These are phyloP conservation scores for Lepidocolaptes lacrymiger DNA, from an alignment of 2,797 vertebrate species.

Conservation along the genomic window DNA sequence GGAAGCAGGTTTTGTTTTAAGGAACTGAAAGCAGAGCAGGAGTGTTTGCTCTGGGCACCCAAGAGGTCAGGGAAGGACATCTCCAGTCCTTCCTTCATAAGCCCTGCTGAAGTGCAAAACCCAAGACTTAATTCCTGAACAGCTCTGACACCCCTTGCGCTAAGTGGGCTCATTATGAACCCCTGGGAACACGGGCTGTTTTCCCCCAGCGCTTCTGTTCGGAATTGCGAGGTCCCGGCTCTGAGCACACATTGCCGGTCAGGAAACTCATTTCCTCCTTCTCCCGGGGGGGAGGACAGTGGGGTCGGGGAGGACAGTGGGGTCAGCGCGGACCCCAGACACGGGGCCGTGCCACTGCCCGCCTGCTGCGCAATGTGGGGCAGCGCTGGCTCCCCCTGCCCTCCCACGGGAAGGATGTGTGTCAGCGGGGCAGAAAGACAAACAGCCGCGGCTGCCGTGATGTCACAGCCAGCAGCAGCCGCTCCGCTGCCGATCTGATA, in stretches of 20 bases:
- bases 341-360: neutral
- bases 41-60: neutral
- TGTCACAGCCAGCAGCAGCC: neutral
- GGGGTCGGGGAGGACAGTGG: fast-evolving
- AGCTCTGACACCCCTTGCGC: neutral
- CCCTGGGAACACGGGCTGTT: neutral
- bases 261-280: neutral
- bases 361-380: slow-evolving; percentile 1
- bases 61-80: too few species aligned
- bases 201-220: neutral
- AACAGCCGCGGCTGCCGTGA: neutral
- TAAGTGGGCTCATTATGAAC: fast-evolving
- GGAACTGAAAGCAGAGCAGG: neutral
- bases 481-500: fast-evolving
- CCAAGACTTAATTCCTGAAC: fast-evolving
- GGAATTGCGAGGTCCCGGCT: fast-evolving
- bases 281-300: too few species aligned
- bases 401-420: neutral
- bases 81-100: neutral
- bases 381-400: neutral
- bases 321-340: fast-evolving
- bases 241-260: fast-evolving
- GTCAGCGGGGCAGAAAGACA: neutral
- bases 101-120: neutral
- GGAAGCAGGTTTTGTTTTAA: neutral